A percentile compares a stretch with the other conserved stretches of the same genome.
Conservation (phyloP, 2,113 vertebrate genomes). For the Macquaria ambigua region DNA sequence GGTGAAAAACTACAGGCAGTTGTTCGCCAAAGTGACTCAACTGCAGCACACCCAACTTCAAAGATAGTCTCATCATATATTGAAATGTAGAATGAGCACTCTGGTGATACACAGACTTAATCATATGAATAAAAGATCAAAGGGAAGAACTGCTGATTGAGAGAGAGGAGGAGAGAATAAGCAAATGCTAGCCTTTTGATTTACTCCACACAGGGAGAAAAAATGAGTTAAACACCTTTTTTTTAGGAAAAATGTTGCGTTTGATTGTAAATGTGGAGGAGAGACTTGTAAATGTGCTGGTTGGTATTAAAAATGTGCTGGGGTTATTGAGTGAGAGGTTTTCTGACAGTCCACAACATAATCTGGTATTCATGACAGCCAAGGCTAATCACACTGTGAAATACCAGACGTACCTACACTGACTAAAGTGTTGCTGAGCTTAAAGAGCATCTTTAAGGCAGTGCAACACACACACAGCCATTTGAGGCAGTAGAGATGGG, state of each 20-base stretch:
- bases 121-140: conserved; percentile 80
- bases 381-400: conserved; percentile 57
- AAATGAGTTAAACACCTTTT: conserved; percentile 52
- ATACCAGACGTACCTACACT: conserved; percentile 42
- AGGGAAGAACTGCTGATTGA: conserved; percentile 75
- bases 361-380: conserved; percentile 65
- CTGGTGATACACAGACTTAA: conserved; percentile 73
- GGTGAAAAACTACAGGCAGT: conserved; percentile 24
- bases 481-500: background rate
- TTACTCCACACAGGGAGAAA: conserved; percentile 29
- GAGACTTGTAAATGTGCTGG: conserved; percentile 47
- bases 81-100: conserved; percentile 69
- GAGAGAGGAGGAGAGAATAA: conserved; percentile 64
- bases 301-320: conserved; percentile 55
- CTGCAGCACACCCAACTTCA: conserved; percentile 63
- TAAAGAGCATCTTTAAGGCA: conserved; percentile 31
- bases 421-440: conserved; percentile 36
- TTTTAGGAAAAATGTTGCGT: conserved; percentile 18
- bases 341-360: conserved; percentile 60
- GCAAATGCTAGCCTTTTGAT: conserved; percentile 63
- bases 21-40: conserved; percentile 50
- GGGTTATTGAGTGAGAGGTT: conserved; percentile 54
- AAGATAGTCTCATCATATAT: conserved; percentile 71
- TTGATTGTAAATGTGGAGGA: conserved; percentile 44
- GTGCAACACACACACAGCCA: background rate